These are phyloP conservation scores for Xiphophorus couchianus DNA, from an alignment of 2,113 vertebrate species.

Conservation along the genomic window DNA sequence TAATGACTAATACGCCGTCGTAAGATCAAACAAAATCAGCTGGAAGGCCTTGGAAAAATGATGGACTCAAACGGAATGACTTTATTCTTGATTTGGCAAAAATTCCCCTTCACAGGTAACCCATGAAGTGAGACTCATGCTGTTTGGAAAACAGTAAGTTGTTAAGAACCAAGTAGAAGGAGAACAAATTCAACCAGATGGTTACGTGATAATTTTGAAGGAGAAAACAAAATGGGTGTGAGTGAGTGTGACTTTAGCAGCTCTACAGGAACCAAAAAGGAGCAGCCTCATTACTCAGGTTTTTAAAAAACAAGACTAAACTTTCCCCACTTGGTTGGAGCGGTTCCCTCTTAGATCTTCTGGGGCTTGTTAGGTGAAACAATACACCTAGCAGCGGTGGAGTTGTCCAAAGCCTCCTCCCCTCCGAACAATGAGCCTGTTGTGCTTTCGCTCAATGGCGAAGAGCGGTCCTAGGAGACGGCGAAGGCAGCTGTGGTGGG, in stretches of 20 bases:
- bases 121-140: not conserved
- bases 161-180: not conserved
- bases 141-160: not conserved
- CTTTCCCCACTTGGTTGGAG: constrained; percentile 49
- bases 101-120: not conserved
- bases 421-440: constrained; percentile 80
- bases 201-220: not conserved
- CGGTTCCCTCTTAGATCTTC: constrained; percentile 60
- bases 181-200: not conserved
- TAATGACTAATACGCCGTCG: no score
- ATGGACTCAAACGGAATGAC: not conserved
- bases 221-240: not conserved
- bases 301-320: constrained; percentile 57
- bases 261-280: constrained; percentile 35
- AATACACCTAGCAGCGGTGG: constrained; percentile 67
- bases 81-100: not conserved
- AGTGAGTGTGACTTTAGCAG: constrained; percentile 8
- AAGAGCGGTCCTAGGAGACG: constrained; percentile 76
- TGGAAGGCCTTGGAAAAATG: not conserved
- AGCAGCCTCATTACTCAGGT: constrained; percentile 66
- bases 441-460: constrained; percentile 73
- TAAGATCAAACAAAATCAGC: not conserved
- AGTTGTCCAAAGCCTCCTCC: constrained; percentile 68
- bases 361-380: constrained; percentile 66
- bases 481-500: constrained; percentile 78